Evolutionary conservation across 2,888 invertebrate genomes (phyloP).

Genomic region (Melanophora roralis): DNA sequence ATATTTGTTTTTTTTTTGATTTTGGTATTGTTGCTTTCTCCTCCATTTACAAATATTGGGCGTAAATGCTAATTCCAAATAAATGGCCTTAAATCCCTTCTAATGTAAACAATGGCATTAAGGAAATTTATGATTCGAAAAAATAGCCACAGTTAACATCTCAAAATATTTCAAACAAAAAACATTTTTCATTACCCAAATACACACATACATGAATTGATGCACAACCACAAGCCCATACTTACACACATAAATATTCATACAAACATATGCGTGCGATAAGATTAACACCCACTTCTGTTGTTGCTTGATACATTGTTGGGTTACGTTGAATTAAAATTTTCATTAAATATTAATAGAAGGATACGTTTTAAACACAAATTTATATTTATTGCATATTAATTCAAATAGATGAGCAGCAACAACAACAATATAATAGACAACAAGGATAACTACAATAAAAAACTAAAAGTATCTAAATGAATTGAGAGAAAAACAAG

Average conservation of each 20-base stretch:
- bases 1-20: not conserved
- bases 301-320: not conserved
- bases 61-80: constrained; percentile 53
- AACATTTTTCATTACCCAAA: not conserved
- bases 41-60: constrained; percentile 16
- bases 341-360: constrained; percentile 52
- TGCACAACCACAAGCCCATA: too few species aligned
- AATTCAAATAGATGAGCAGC: constrained; percentile 50
- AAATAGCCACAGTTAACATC: constrained; percentile 56
- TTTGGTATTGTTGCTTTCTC: not conserved
- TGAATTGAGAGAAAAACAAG: not conserved
- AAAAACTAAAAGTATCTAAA: not conserved
- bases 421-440: not conserved
- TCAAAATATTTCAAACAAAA: constrained; percentile 54
- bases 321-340: constrained; percentile 27
- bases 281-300: not conserved
- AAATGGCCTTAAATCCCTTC: constrained; percentile 53
- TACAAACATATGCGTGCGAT: not conserved
- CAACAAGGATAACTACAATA: constrained; percentile 8
- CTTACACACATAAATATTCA: too few species aligned
- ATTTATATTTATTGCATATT: constrained; percentile 59
- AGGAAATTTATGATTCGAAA: constrained; percentile 57
- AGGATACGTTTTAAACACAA: constrained; percentile 49
- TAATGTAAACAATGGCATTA: constrained; percentile 59
- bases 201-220: not conserved